Base-by-base conservation (phyloP, 2,888 invertebrate species). In the Podabrus alpinus region DNA sequence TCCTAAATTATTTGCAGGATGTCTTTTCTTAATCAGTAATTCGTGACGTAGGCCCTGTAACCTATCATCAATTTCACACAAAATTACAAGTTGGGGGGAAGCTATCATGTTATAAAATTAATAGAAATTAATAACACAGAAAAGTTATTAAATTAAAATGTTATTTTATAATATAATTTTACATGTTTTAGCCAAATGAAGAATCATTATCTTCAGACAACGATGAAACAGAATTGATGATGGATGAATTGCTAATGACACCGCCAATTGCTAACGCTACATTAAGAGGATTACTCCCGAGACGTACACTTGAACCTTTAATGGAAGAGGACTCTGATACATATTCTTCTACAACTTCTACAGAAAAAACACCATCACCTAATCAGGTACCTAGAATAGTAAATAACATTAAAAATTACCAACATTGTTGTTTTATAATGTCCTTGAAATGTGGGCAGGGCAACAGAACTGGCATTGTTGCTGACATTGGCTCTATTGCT, bases 271-370 rank as follows among this genome's bases (percentile, higher is more conserved):
- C 92, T n/a, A 92, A 93, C 79, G 92, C 93, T 64, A 91, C 91
- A 1, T 88, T 93, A 71, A 88, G 94, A 79, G 94, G 94, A 45
- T 86, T 94, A 59, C 86, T 94, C 77, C 93, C 94, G 77, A 90
- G 94, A 86, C 89, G 94, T 87, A 91, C 95, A 81, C 88, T 95
- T 83, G 95, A 95, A 85, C 95, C 95, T 68, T 89, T 95, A 7
- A 91, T 94, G 79, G 95, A 95, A 87, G 95, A 95, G 87, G 95
- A 95, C 81, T 92, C 90, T 76, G 94, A 94, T 16, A 93, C 93
- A 83, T 92, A 92, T 80, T 90, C 88, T 77, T 88, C 89, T 78
- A 85, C 87, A 1, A 83, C 83, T 5, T 83, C 83, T 7, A 84
- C 84, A 7, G 84, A 84, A 69, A 84, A 85, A 7, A 86, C 88